A percentile compares a stretch with the other conserved stretches of the same genome.
These are phyloP conservation scores for Haliaeetus leucogaster DNA, from an alignment of 2,113 vertebrate genomes.

Conservation along the genomic window DNA sequence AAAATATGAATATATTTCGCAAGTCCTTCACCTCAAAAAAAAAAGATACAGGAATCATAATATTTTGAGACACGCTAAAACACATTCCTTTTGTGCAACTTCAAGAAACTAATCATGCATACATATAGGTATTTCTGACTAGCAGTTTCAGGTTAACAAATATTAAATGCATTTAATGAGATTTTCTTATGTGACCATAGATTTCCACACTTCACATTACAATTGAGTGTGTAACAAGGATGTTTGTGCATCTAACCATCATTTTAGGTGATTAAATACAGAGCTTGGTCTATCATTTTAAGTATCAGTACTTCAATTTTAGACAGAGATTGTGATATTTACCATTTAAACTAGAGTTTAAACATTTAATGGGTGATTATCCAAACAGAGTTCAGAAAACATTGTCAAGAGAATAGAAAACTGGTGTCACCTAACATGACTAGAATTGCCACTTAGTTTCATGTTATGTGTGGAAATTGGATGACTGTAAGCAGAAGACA, in stretches of 20 bases:
- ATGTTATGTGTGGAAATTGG: not conserved
- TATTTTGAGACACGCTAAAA: not conserved
- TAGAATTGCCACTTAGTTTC: not conserved
- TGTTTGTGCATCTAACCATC: not conserved
- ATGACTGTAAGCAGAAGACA: not conserved
- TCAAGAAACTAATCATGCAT: not conserved
- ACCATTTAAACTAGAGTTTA: not conserved
- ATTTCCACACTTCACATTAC: not conserved
- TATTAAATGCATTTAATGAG: not conserved
- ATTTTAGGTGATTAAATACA: not conserved
- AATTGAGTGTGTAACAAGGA: not conserved
- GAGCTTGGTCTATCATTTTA: not conserved
- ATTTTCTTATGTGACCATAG: not conserved
- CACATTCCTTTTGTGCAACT: not conserved
- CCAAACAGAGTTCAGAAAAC: not conserved
- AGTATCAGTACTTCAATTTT: not conserved
- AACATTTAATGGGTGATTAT: not conserved
- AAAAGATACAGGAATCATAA: not conserved
- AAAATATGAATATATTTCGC: not conserved
- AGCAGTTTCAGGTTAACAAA: not conserved
- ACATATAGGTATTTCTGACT: not conserved
- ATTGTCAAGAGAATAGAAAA: not conserved
- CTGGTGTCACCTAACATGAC: not conserved
- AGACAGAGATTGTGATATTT: not conserved
- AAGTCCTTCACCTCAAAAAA: not conserved